These are phyloP conservation scores for Silurus glanis DNA, from an alignment of 2,113 vertebrate species.

Conservation along the genomic window DNA sequence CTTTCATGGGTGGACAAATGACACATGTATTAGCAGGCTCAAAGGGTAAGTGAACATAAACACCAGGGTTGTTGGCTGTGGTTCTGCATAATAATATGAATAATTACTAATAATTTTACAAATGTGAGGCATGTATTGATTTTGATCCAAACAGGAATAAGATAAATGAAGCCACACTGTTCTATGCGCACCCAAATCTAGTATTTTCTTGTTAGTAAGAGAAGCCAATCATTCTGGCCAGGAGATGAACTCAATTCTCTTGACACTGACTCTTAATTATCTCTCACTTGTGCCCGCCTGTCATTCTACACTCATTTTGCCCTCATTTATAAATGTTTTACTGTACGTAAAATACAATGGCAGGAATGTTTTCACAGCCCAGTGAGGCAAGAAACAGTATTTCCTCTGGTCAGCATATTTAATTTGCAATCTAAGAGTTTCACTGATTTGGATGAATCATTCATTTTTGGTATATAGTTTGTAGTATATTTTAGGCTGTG, in stretches of 20 bases:
- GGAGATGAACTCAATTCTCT: slow-evolving; percentile 44
- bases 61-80: slow-evolving; percentile 1
- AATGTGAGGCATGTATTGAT: background rate
- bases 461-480: background rate
- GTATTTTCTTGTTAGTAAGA: background rate
- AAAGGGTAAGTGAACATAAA: background rate
- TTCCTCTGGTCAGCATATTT: background rate
- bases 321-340: background rate
- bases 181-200: background rate
- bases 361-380: background rate
- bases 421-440: background rate
- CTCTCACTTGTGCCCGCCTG: slow-evolving; percentile 9
- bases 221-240: slow-evolving; percentile 17
- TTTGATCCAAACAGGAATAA: background rate
- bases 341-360: background rate
- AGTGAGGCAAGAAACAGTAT: background rate
- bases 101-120: background rate
- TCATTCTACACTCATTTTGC: slow-evolving; percentile 4
- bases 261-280: slow-evolving; percentile 43
- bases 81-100: background rate
- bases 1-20: background rate
- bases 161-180: background rate
- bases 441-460: background rate
- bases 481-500: background rate
- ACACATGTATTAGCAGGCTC: background rate